Percentiles rank a stretch among this genome's conserved stretches.
Conservation (phyloP, 1,140 invertebrate species). For the Zaprionus inermis region DNA sequence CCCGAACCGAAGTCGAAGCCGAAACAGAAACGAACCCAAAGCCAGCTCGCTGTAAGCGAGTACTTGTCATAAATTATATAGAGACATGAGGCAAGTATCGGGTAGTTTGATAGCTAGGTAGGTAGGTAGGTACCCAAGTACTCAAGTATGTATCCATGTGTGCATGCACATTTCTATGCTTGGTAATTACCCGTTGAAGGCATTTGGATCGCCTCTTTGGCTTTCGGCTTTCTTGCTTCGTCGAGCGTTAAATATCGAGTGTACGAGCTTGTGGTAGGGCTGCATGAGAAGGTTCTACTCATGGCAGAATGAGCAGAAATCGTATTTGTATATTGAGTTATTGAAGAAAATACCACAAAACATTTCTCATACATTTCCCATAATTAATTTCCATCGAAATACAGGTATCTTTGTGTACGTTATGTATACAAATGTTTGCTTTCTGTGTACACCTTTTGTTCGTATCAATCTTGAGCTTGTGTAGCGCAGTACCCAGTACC, state of each 20-base stretch:
- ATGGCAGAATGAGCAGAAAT: no score
- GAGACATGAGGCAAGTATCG: constrained; percentile 33
- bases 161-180: constrained; percentile 16
- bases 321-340: no score
- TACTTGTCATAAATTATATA: constrained; percentile 76
- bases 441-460: constrained; percentile 25
- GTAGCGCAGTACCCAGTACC: background rate
- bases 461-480: constrained; percentile 34
- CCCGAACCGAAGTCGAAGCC: background rate
- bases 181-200: constrained; percentile 46
- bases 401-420: background rate
- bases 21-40: constrained; percentile 9
- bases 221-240: constrained; percentile 43
- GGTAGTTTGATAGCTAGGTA: constrained; percentile 6
- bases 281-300: no score
- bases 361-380: background rate
- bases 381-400: background rate
- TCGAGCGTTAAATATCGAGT: constrained; percentile 47
- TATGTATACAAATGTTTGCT: constrained; percentile 26
- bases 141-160: background rate
- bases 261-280: constrained; percentile 28
- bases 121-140: constrained; percentile 5
- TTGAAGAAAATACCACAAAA: background rate
- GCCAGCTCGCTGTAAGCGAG: constrained; percentile 50
- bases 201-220: constrained; percentile 36